Conservation (phyloP, 2,888 invertebrate species). For the Gari tellinella region DNA sequence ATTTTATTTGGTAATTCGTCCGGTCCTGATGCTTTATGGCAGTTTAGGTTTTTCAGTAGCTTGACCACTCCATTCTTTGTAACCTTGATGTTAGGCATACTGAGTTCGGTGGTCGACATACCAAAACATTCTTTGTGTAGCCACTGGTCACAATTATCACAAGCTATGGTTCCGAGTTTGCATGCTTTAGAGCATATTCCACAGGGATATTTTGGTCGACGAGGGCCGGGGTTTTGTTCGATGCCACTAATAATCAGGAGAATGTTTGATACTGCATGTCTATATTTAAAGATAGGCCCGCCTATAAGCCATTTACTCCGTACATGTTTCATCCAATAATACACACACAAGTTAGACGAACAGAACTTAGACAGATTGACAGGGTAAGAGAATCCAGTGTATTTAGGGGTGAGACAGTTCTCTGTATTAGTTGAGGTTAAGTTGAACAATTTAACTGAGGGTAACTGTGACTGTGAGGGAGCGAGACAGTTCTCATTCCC, state of each 20-base stretch:
- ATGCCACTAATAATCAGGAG: constrained; percentile 19
- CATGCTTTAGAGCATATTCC: constrained; percentile 25
- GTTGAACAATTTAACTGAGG: too few species aligned
- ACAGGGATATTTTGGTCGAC: constrained; percentile 26
- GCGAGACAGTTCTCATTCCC: too few species aligned
- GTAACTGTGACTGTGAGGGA: too few species aligned
- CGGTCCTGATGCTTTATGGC: too few species aligned
- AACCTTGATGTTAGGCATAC: too few species aligned
- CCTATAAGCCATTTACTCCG: constrained; percentile 9
- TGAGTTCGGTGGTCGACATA: constrained; percentile 27
- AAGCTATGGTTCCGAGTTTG: constrained; percentile 16
- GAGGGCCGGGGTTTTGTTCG: constrained; percentile 36
- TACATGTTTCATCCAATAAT: constrained; percentile 3
- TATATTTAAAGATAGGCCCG: neutral
- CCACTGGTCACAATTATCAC: constrained; percentile 44
- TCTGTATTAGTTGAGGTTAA: too few species aligned
- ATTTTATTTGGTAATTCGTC: too few species aligned
- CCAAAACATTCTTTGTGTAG: constrained; percentile 28
- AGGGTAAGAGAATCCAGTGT: too few species aligned
- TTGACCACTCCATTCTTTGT: too few species aligned
- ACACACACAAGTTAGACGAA: neutral
- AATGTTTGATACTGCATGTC: neutral
- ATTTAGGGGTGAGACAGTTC: too few species aligned
- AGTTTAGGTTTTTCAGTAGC: too few species aligned
- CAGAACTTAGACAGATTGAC: neutral